A percentile compares a stretch with the other conserved stretches of the same genome.
Evolutionary conservation across 2,113 vertebrate genomes (phyloP).

Genomic region (Numida meleagris): DNA sequence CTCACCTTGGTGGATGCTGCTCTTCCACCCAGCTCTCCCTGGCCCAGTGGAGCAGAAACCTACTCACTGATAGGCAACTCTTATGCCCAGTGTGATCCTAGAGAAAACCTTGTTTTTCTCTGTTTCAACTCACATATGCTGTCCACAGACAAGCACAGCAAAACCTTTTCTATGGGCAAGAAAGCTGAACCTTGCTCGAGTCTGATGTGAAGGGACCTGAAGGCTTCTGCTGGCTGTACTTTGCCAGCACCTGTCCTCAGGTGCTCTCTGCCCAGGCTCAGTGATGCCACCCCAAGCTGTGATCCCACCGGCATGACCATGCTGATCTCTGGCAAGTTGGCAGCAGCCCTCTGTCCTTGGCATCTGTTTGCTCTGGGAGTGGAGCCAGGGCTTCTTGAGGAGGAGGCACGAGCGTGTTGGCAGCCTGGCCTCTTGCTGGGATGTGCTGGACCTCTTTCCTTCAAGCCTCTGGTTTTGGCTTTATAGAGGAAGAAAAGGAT

Average conservation of each 20-base stretch:
- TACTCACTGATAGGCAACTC: neutral
- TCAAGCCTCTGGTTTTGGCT: neutral
- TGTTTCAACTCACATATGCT: neutral
- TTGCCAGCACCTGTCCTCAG: neutral
- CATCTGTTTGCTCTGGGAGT: neutral
- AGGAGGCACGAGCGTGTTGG: fast-evolving
- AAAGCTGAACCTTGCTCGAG: neutral
- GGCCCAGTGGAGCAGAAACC: neutral
- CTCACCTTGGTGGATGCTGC: neutral
- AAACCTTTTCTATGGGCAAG: neutral
- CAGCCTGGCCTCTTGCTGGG: neutral
- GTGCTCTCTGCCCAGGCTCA: neutral
- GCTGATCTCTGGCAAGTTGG: neutral
- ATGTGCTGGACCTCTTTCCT: neutral
- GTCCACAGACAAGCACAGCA: neutral
- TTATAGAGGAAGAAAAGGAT: slow-evolving; percentile 73
- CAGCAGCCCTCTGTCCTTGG: fast-evolving
- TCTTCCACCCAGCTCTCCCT: neutral
- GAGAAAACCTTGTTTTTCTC: neutral
- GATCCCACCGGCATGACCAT: neutral
- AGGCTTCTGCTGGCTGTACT: neutral
- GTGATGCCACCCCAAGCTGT: neutral
- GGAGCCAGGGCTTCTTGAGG: neutral
- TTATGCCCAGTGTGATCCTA: fast-evolving
- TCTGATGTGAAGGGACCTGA: neutral